Conservation (phyloP, 1,140 invertebrate genomes). For the Himalopsyche phryganea region DNA sequence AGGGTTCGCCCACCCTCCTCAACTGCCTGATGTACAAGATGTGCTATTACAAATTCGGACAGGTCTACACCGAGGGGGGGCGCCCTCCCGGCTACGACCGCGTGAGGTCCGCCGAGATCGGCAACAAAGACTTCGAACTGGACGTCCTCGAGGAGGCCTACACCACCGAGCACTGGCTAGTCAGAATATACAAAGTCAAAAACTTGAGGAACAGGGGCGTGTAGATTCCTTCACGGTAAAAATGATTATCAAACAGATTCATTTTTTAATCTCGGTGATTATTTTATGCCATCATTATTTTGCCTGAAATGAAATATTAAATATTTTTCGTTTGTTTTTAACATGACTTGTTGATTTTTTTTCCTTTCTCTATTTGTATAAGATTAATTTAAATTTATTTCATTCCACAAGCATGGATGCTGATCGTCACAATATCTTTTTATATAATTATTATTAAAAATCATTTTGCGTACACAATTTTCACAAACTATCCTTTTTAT, state of each 20-base stretch:
- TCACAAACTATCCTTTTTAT: too few relatives aligned
- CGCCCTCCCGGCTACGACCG: slow-evolving; percentile 88
- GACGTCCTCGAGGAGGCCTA: slow-evolving; percentile 92
- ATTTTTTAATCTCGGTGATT: background rate
- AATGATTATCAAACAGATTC: background rate
- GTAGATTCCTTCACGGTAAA: slow-evolving; percentile 37
- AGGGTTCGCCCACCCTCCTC: slow-evolving; percentile 79
- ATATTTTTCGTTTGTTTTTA: background rate
- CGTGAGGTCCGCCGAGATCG: slow-evolving; percentile 88
- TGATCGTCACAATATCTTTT: too few relatives aligned
- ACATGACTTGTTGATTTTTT: too few relatives aligned
- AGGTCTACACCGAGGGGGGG: slow-evolving; percentile 92
- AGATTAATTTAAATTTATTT: too few relatives aligned
- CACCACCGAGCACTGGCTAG: slow-evolving; percentile 94
- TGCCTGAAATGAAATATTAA: background rate
- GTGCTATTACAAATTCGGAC: slow-evolving; percentile 92
- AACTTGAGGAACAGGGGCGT: slow-evolving; percentile 80
- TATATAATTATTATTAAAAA: too few relatives aligned
- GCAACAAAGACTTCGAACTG: slow-evolving; percentile 92
- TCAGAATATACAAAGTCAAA: slow-evolving; percentile 93
- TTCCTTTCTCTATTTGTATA: too few relatives aligned
- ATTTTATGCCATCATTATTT: background rate
- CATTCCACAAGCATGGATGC: too few relatives aligned
- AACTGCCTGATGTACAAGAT: slow-evolving; percentile 97
- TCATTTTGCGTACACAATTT: too few relatives aligned